Evolutionary conservation across 2,888 invertebrate genomes (phyloP), one percentile per base, ranked within the genome.

Genomic region (Phyllotreta cruciferae): DNA sequence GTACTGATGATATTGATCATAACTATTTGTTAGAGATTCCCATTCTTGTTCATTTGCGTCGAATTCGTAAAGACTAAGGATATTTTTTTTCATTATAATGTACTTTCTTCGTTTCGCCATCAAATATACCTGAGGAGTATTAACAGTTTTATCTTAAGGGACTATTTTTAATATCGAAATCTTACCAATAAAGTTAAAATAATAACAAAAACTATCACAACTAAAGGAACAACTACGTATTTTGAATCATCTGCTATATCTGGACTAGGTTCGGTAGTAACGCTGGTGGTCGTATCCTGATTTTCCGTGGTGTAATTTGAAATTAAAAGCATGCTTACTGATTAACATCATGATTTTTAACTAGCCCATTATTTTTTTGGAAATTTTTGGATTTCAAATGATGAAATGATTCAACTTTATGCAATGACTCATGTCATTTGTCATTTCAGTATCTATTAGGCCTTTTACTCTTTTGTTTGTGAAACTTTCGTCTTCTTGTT

Each of bases 41-140:
- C 89, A 89, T 74, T 88, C 88, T 68, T 86, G 85, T 74, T 87
- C 88, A 71, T 88, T 88, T n/a, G 86, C 84, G 72, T 88, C 88
- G 78, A 89, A 89, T 70, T 87, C 88, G 74, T 90, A 90, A 71
- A 89, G 79, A 10, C 87, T 88, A 83, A 89, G 85, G 45, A 89
- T 79, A 73, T 87, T 86, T 72, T 87, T 86, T 49, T 88, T 82
- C 39, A 89, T 78, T 66, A 83, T 82, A 67, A 87, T 86, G 70
- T 87, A 75, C 71, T 86, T 82, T 62, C 83, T 79, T 71, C 84
- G 83, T 63, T 83, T 80, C 36, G 85, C 82, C 74, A 85, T 81
- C 55, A 84, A 78, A 67, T 85, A 80, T 36, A 85, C 83, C 86
- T 86, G 49, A 36, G 63, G 67, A 58, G 53, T 34, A 38, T 47